These are phyloP conservation scores for Drosophila pseudoobscura DNA, from an alignment of 1,140 invertebrate species.

Conservation along the genomic window DNA sequence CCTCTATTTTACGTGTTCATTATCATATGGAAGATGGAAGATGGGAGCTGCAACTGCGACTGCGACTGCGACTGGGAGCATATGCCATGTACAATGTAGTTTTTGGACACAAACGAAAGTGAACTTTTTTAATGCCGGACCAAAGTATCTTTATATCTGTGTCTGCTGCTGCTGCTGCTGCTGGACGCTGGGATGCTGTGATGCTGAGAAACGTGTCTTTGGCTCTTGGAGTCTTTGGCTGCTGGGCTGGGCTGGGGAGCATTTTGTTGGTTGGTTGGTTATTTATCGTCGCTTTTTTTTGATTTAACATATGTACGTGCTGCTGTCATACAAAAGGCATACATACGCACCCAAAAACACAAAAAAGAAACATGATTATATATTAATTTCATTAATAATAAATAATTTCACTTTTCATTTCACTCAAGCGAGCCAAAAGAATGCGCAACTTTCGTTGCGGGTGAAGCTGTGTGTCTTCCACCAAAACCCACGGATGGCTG, in stretches of 20 bases:
- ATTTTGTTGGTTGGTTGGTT: conserved; percentile 34
- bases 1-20: conserved; percentile 66
- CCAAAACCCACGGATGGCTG: too few species aligned
- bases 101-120: conserved; percentile 80
- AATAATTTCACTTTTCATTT: conserved; percentile 82
- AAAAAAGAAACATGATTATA: conserved; percentile 61
- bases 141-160: conserved; percentile 49
- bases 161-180: conserved; percentile 27
- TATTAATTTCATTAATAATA: conserved; percentile 82
- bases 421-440: conserved; percentile 61
- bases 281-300: conserved; percentile 78
- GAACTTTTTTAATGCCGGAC: conserved; percentile 73
- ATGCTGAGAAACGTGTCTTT: conserved; percentile 59
- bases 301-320: conserved; percentile 81
- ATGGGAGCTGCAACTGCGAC: neutral
- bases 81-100: conserved; percentile 47
- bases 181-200: neutral
- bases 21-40: conserved; percentile 59
- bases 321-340: conserved; percentile 64
- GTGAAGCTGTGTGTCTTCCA: conserved; percentile 44
- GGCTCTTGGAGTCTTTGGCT: conserved; percentile 35
- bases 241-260: conserved; percentile 21
- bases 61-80: neutral
- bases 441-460: conserved; percentile 78
- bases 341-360: conserved; percentile 46